A percentile compares a stretch with the other conserved stretches of the same genome.
phyloP scores from a whole-genome alignment of 1,140 invertebrate genomes.

The Drosophila nebulosa region DNA sequence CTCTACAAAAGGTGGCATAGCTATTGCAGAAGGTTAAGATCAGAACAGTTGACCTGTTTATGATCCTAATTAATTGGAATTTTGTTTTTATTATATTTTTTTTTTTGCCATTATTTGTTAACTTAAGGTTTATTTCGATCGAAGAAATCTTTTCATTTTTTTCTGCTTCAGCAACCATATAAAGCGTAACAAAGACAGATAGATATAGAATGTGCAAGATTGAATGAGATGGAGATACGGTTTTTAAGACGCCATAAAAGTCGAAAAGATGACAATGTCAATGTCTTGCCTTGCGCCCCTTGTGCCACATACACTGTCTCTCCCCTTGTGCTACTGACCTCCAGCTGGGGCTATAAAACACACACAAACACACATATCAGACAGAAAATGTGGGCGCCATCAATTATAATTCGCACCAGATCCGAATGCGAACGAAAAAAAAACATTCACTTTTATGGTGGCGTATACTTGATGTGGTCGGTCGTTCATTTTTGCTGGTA shows the following conservation, averaged over 20 bases:
- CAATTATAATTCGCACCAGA: conserved; percentile 61
- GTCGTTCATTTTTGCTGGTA: conserved; percentile 19
- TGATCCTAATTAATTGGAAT: conserved; percentile 62
- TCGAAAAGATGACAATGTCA: conserved; percentile 77
- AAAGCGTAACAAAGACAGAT: not conserved
- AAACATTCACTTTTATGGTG: conserved; percentile 66
- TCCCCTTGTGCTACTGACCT: conserved; percentile 70
- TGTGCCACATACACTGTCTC: not conserved
- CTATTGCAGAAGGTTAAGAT: no score
- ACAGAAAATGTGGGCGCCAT: conserved; percentile 55
- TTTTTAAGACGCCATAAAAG: conserved; percentile 79
- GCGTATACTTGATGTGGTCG: conserved; percentile 68
- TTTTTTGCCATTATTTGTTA: conserved; percentile 26
- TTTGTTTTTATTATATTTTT: conserved; percentile 28
- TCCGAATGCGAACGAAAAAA: not conserved
- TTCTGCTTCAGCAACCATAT: conserved; percentile 25
- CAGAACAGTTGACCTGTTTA: no score
- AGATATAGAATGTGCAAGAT: not conserved
- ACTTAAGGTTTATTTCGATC: conserved; percentile 19
- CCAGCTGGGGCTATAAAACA: conserved; percentile 58
- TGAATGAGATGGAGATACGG: conserved; percentile 49
- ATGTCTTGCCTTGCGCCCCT: conserved; percentile 44
- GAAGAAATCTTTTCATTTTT: conserved; percentile 45
- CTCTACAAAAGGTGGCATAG: not conserved
- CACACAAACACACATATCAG: conserved; percentile 19